These are phyloP conservation scores for Noctua janthe DNA, from an alignment of 2,888 invertebrate species.

Conservation along the genomic window DNA sequence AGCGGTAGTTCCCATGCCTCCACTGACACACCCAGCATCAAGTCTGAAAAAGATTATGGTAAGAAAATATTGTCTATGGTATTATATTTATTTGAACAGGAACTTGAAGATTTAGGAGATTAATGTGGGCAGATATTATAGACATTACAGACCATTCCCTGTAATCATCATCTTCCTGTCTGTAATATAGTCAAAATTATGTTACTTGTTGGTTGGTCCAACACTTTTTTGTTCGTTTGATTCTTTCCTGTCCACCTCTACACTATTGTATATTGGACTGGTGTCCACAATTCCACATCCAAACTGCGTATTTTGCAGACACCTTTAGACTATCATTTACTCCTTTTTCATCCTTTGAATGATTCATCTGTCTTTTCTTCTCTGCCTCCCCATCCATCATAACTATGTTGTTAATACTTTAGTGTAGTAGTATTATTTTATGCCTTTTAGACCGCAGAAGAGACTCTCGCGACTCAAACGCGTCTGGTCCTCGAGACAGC, in stretches of 20 bases:
- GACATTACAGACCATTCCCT: background rate
- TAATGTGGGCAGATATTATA: too few relatives aligned
- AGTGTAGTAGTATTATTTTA: background rate
- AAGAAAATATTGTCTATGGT: slow-evolving; percentile 45
- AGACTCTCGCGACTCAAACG: slow-evolving; percentile 88
- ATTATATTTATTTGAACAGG: background rate
- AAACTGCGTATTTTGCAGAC: background rate
- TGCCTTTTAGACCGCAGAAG: slow-evolving; percentile 81
- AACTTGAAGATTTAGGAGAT: background rate
- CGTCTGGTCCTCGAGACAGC: slow-evolving; percentile 85
- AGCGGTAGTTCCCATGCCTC: slow-evolving; percentile 88
- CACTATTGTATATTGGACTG: background rate
- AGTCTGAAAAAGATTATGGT: slow-evolving; percentile 88
- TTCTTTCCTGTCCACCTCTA: background rate
- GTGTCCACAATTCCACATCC: background rate
- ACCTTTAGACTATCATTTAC: background rate
- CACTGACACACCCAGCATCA: slow-evolving; percentile 87
- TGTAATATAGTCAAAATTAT: too few relatives aligned
- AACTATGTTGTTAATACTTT: background rate
- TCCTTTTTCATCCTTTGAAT: background rate
- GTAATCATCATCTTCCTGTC: background rate
- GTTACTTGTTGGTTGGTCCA: background rate
- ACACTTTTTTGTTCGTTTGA: background rate
- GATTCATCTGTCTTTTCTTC: background rate
- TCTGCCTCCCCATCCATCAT: background rate